Percentiles rank a stretch among this genome's conserved stretches.
phyloP scores from a whole-genome alignment of 2,888 invertebrate genomes.

The Sicus ferrugineus region DNA sequence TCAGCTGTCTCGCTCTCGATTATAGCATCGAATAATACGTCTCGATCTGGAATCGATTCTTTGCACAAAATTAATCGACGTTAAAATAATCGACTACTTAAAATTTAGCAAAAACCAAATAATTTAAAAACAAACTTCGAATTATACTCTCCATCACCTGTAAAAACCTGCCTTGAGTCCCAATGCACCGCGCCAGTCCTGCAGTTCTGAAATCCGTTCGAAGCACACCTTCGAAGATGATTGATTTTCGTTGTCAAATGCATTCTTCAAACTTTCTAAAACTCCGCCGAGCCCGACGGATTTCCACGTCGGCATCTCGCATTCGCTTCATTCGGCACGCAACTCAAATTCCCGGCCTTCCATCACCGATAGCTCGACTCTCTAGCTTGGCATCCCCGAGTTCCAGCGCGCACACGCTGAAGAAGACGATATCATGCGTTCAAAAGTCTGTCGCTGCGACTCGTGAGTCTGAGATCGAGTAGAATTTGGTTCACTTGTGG shows the following conservation, averaged over 20 bases:
- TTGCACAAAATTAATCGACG: too few species aligned
- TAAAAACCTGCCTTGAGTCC: too few species aligned
- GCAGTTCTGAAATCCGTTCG: constrained; percentile 7
- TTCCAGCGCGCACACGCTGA: neutral
- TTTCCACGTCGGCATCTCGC: neutral
- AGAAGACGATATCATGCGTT: neutral
- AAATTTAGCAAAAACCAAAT: too few species aligned
- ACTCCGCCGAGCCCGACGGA: neutral
- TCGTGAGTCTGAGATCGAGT: neutral
- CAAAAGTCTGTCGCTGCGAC: too few species aligned
- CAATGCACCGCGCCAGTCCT: too few species aligned
- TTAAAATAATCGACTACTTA: too few species aligned
- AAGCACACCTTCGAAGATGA: constrained; percentile 9
- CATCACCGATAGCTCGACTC: neutral
- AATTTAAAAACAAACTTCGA: too few species aligned
- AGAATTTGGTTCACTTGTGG: constrained; percentile 16
- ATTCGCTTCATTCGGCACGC: constrained; percentile 19
- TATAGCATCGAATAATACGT: too few species aligned
- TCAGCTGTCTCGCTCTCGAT: too few species aligned
- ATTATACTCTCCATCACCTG: too few species aligned
- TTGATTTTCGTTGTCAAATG: constrained; percentile 26
- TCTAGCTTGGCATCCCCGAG: neutral
- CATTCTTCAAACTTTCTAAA: constrained; percentile 21
- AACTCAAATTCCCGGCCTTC: constrained; percentile 14
- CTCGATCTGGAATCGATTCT: too few species aligned